Evolutionary conservation across 2,888 invertebrate species (phyloP).

Genomic region (Drosophila imparisetae): DNA sequence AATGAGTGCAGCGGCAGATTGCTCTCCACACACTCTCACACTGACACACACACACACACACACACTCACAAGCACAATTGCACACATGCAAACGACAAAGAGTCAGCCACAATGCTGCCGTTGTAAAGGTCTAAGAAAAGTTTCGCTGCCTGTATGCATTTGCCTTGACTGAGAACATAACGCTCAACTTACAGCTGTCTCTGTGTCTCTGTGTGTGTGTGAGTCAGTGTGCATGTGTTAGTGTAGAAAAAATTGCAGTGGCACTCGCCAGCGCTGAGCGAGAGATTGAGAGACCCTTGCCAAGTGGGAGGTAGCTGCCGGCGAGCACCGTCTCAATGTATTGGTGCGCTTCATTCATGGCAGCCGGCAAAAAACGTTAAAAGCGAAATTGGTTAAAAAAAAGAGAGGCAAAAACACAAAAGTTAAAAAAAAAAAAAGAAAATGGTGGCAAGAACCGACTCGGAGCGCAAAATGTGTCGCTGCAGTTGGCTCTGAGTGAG

Average conservation of each 20-base stretch:
- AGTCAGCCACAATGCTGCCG: slow-evolving; percentile 56
- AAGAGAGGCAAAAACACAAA: slow-evolving; percentile 24
- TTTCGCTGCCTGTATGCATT: slow-evolving; percentile 60
- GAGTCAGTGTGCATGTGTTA: background rate
- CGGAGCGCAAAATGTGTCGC: slow-evolving; percentile 60
- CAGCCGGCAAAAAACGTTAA: slow-evolving; percentile 79
- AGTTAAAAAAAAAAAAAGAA: slow-evolving; percentile 63
- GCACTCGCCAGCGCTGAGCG: slow-evolving; percentile 25
- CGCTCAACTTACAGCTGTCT: slow-evolving; percentile 49
- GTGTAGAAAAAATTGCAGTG: slow-evolving; percentile 58
- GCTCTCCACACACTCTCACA: slow-evolving; percentile 57
- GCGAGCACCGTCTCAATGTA: slow-evolving; percentile 50
- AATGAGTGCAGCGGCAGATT: slow-evolving; percentile 64
- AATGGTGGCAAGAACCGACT: slow-evolving; percentile 65
- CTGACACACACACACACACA: slow-evolving; percentile 25
- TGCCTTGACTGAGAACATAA: slow-evolving; percentile 60
- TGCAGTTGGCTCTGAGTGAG: slow-evolving; percentile 31
- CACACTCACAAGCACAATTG: slow-evolving; percentile 15
- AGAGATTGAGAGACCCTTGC: slow-evolving; percentile 34
- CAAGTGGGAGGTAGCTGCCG: slow-evolving; percentile 70
- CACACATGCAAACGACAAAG: slow-evolving; percentile 46
- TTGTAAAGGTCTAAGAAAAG: slow-evolving; percentile 66
- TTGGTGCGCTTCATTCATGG: slow-evolving; percentile 77
- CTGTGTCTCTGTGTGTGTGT: slow-evolving; percentile 12
- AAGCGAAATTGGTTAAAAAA: slow-evolving; percentile 74